phyloP scores from a whole-genome alignment of 2,797 vertebrate genomes.

The Siniperca scherzeri region DNA sequence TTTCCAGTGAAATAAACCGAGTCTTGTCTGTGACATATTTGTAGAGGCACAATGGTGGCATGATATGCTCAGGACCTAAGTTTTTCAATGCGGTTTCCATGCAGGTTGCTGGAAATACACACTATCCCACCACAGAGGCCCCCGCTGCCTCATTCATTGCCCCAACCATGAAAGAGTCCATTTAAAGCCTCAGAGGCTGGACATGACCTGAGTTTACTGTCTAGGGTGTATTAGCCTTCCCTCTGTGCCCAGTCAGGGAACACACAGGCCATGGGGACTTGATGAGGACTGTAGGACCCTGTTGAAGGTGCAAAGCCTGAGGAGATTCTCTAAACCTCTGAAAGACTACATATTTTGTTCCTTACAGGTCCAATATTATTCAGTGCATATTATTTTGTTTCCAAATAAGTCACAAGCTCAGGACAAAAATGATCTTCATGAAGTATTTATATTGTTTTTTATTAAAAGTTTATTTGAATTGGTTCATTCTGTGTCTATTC shows the following conservation, averaged over 20 bases:
- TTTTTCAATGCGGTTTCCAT: constrained; percentile 67
- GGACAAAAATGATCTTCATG: background rate
- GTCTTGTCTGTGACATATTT: constrained; percentile 43
- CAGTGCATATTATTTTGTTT: constrained; percentile 16
- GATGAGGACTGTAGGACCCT: constrained; percentile 43
- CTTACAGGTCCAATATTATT: constrained; percentile 9
- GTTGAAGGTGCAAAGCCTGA: constrained; percentile 27
- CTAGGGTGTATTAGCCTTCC: constrained; percentile 57
- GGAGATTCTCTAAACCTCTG: constrained; percentile 32
- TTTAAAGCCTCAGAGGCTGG: constrained; percentile 71
- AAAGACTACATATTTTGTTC: constrained; percentile 23
- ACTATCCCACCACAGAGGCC: constrained; percentile 58
- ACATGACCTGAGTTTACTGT: constrained; percentile 79
- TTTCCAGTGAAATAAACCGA: constrained; percentile 37
- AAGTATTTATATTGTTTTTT: background rate
- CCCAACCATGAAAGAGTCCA: constrained; percentile 72
- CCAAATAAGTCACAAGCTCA: background rate
- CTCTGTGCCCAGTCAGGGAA: constrained; percentile 49
- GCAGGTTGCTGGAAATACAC: constrained; percentile 67
- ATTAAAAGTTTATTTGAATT: background rate
- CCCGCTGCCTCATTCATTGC: constrained; percentile 49
- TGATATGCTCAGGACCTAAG: constrained; percentile 39
- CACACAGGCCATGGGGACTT: constrained; percentile 25
- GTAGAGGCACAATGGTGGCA: constrained; percentile 56
- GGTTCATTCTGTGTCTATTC: background rate